These are phyloP conservation scores for Cryptocephalus moraei DNA, from an alignment of 2,888 invertebrate species.

Conservation along the genomic window DNA sequence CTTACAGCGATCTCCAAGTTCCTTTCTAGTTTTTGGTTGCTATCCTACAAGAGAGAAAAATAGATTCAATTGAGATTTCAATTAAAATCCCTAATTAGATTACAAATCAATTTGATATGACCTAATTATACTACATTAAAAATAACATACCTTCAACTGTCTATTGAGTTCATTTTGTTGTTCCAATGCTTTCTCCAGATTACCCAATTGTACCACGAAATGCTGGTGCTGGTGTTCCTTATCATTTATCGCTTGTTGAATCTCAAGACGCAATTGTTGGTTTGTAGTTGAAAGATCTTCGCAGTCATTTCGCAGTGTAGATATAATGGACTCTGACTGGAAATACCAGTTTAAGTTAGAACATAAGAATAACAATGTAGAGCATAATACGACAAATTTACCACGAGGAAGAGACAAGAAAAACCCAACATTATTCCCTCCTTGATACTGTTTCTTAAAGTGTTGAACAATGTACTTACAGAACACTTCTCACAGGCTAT, in stretches of 20 bases:
- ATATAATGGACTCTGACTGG: no score
- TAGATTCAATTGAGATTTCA: neutral
- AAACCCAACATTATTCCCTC: no score
- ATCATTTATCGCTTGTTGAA: conserved; percentile 33
- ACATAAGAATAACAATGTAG: no score
- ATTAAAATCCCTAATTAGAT: neutral
- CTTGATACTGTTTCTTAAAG: no score
- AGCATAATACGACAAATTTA: no score
- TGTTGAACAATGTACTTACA: no score
- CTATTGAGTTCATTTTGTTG: conserved; percentile 38
- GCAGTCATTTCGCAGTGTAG: conserved; percentile 28
- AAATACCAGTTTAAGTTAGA: no score
- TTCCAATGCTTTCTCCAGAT: conserved; percentile 42
- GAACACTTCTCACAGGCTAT: no score
- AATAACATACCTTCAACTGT: conserved; percentile 28
- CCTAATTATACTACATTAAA: no score
- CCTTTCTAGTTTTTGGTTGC: conserved; percentile 12
- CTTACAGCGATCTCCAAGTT: conserved; percentile 16
- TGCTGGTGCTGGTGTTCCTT: conserved; percentile 23
- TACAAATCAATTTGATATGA: no score
- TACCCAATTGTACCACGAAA: conserved; percentile 24
- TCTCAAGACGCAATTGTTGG: conserved; percentile 38
- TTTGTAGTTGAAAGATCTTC: conserved; percentile 31
- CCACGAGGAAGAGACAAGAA: no score
- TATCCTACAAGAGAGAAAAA: conserved; percentile 12